These are phyloP conservation scores for Ophion ellenae DNA, from an alignment of 2,888 invertebrate species.

Conservation along the genomic window DNA sequence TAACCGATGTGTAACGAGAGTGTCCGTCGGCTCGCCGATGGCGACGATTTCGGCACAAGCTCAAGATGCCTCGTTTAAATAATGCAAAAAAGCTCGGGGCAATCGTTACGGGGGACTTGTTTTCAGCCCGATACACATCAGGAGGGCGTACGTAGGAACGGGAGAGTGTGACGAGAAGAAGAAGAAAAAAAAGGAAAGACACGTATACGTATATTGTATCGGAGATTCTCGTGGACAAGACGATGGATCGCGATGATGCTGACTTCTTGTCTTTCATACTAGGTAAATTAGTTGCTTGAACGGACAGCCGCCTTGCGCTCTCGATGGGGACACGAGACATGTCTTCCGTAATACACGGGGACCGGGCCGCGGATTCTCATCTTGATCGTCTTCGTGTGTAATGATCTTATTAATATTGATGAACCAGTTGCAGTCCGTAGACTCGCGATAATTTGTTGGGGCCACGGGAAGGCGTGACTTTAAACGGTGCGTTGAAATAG, in stretches of 20 bases:
- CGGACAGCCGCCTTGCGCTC: slow-evolving; percentile 26
- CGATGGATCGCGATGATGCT: slow-evolving; percentile 8
- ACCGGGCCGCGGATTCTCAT: slow-evolving; percentile 28
- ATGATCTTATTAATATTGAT: slow-evolving; percentile 77
- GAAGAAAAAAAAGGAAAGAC: neutral
- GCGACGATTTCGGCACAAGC: slow-evolving; percentile 70
- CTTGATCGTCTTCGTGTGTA: slow-evolving; percentile 50
- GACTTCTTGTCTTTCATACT: slow-evolving; percentile 39
- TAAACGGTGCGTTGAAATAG: slow-evolving; percentile 59
- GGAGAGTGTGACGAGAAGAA: slow-evolving; percentile 16
- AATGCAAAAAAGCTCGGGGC: slow-evolving; percentile 44
- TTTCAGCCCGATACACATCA: slow-evolving; percentile 28
- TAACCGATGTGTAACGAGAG: slow-evolving; percentile 60
- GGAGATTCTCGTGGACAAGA: neutral
- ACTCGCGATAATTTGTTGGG: slow-evolving; percentile 73
- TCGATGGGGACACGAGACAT: slow-evolving; percentile 33
- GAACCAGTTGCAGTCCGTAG: slow-evolving; percentile 67
- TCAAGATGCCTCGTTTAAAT: slow-evolving; percentile 38
- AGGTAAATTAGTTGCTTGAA: slow-evolving; percentile 42
- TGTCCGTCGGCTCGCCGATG: slow-evolving; percentile 65
- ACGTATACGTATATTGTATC: neutral
- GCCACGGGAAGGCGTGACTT: slow-evolving; percentile 65
- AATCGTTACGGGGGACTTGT: slow-evolving; percentile 37
- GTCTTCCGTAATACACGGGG: slow-evolving; percentile 39
- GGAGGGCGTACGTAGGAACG: slow-evolving; percentile 1